A percentile compares a stretch with the other conserved stretches of the same genome.
phyloP scores from a whole-genome alignment of 2,888 invertebrate species.

The Bugulina stolonifera region DNA sequence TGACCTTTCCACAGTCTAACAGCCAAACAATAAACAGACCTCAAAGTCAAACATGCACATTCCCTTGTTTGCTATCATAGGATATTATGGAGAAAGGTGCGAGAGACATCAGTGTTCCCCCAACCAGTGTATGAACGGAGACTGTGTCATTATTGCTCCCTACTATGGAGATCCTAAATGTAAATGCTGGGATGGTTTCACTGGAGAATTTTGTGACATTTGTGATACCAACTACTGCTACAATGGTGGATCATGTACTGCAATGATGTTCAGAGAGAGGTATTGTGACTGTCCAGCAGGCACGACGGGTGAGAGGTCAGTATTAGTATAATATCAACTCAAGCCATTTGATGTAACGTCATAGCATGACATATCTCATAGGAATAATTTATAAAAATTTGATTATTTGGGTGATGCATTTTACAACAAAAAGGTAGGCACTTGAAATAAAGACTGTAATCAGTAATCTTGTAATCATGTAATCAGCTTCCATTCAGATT shows the following conservation, averaged over 20 bases:
- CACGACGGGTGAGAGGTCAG: neutral
- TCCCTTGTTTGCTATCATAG: neutral
- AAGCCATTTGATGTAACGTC: too few species aligned
- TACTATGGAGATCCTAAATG: conserved; percentile 13
- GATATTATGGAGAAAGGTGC: conserved; percentile 6
- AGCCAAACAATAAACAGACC: too few species aligned
- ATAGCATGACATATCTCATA: too few species aligned
- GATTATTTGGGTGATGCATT: too few species aligned
- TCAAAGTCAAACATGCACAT: too few species aligned
- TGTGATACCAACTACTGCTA: neutral
- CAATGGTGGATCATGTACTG: conserved; percentile 6
- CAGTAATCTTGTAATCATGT: too few species aligned
- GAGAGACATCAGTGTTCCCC: conserved; percentile 1
- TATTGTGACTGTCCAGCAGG: conserved; percentile 2
- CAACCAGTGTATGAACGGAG: conserved; percentile 19
- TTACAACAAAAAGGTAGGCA: too few species aligned
- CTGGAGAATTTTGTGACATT: conserved; percentile 3
- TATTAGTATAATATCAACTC: too few species aligned
- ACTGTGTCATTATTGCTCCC: neutral
- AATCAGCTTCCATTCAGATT: too few species aligned
- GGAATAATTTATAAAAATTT: too few species aligned
- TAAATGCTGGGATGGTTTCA: conserved; percentile 3
- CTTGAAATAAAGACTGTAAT: too few species aligned
- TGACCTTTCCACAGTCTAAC: too few species aligned
- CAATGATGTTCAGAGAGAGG: neutral